Evolutionary conservation across 2,113 vertebrate species (phyloP), one percentile per base, ranked within the genome.

Genomic region (Hiodon tergisus): DNA sequence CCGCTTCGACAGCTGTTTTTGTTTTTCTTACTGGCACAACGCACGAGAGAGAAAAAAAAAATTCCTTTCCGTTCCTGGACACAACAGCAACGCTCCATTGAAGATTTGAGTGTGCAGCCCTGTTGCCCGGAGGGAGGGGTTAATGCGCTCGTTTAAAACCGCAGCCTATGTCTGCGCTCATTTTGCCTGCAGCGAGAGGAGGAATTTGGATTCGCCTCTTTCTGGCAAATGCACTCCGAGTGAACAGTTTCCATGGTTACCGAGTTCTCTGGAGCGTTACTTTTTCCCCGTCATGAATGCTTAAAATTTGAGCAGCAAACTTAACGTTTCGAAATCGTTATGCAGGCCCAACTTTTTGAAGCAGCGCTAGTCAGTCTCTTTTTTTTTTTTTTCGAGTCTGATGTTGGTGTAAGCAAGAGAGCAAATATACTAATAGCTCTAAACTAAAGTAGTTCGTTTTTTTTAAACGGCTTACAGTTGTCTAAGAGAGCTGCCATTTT

Each of bases 191-290:
- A 76, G 78, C 79, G 78, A 80, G 60, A 55, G 72, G 78, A 83
- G 78, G 78, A 87, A 78, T 81, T 84, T 88, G 78, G 75, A 88
- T 77, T 89, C 85, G 88, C 91, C 86, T 88, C 84, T 85, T 83
- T 74, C 82, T 71, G 77, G 74, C 88, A 86, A 86, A 88, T 89
- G 78, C 86, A 88, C 92, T 87, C 83, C 87, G 71, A 91, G 86
- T 86, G 80, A 74, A 63, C 79, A 67, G 85, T 87, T 86, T 89
- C 90, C 86, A 86, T 87, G 86, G 85, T 85, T 84, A 92, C 85
- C 68, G 77, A 89, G 86, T 84, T 88, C 82, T 86, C 81, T 17
- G 84, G 68, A 88, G 87, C 83, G 81, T 80, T 82, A 81, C 88
- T 87, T 75, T 31, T 31, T 79, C 77, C 68, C 83, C 86, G 85